Evolutionary conservation across 1,140 invertebrate species (phyloP).

Genomic region (Centruroides vittatus): DNA sequence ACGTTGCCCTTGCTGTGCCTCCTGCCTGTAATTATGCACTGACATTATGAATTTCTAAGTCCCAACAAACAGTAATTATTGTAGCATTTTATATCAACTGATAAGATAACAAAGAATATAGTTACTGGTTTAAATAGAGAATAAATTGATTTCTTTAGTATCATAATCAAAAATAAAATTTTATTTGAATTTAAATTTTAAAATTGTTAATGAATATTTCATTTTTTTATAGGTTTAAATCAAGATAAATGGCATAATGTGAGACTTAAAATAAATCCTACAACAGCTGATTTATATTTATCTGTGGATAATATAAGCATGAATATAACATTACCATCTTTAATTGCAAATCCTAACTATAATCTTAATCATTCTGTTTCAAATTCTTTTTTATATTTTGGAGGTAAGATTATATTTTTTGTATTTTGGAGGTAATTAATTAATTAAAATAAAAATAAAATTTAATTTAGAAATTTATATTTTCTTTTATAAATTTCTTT

Average conservation of each 20-base stretch:
- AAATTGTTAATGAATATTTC: conserved; percentile 1
- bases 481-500: background rate
- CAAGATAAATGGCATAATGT: conserved; percentile 79
- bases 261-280: conserved; percentile 65
- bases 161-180: too few species aligned
- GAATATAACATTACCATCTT: conserved; percentile 58
- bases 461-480: background rate
- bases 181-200: too few species aligned
- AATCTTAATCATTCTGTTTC: conserved; percentile 54
- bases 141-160: too few species aligned
- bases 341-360: conserved; percentile 65
- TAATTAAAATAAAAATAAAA: background rate
- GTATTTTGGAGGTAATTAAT: background rate
- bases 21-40: too few species aligned
- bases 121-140: too few species aligned
- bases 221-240: conserved; percentile 44
- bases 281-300: conserved; percentile 59
- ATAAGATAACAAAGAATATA: too few species aligned
- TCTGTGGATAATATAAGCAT: conserved; percentile 58
- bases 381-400: conserved; percentile 14
- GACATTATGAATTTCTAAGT: too few species aligned
- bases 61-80: too few species aligned
- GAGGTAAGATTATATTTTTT: conserved; percentile 2
- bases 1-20: too few species aligned
- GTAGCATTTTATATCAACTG: too few species aligned